phyloP scores from a whole-genome alignment of 2,888 invertebrate genomes.

The Amphipoea oculea region DNA sequence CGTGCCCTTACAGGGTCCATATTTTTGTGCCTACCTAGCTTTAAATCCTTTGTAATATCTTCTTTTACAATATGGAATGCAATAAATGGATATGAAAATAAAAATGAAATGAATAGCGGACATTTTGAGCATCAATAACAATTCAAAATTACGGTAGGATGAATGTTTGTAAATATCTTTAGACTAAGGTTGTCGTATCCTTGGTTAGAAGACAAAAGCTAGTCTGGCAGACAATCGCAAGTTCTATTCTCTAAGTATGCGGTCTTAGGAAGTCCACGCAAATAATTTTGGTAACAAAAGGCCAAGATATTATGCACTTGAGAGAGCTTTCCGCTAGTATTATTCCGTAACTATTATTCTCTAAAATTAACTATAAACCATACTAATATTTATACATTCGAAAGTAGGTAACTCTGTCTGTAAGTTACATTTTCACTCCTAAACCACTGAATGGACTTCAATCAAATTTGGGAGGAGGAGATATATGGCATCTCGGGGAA shows the following conservation, averaged over 20 bases:
- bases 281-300: slow-evolving; percentile 18
- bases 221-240: slow-evolving; percentile 13
- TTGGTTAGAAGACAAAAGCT: slow-evolving; percentile 27
- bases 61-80: neutral
- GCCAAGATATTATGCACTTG: slow-evolving; percentile 4
- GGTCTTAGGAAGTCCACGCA: slow-evolving; percentile 8
- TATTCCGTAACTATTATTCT: neutral
- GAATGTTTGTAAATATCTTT: slow-evolving; percentile 20
- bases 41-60: neutral
- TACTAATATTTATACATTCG: neutral
- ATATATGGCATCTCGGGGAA: neutral
- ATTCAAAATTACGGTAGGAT: slow-evolving; percentile 16
- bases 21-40: no score
- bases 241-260: slow-evolving; percentile 37
- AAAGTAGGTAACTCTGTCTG: neutral
- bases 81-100: neutral
- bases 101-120: neutral
- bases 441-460: neutral
- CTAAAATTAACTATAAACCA: neutral
- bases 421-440: neutral
- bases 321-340: neutral
- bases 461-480: neutral
- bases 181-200: neutral
- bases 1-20: neutral
- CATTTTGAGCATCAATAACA: neutral